A percentile compares a stretch with the other conserved stretches of the same genome.
Conservation (phyloP, 2,113 vertebrate species). For the Silurus meridionalis region DNA sequence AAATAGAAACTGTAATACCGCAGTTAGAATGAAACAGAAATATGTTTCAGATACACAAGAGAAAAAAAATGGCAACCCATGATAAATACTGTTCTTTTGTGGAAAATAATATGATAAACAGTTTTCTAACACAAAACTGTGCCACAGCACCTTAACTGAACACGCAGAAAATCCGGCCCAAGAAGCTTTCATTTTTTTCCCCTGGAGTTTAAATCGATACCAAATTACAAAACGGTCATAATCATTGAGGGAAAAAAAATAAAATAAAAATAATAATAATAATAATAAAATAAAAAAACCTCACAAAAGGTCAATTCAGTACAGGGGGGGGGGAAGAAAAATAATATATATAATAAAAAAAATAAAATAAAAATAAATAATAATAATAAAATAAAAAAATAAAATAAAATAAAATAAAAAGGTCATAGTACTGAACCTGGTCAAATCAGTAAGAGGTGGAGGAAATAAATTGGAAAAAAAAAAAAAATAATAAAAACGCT, state of each 20-base stretch:
- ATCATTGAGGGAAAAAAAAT: neutral
- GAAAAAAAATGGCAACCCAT: slow-evolving; percentile 36
- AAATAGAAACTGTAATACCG: slow-evolving; percentile 42
- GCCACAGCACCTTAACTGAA: slow-evolving; percentile 1
- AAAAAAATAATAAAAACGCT: slow-evolving; percentile 12
- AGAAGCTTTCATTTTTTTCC: neutral
- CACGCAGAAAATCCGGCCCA: slow-evolving; percentile 15
- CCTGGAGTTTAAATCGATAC: slow-evolving; percentile 16
- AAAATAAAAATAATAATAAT: no score
- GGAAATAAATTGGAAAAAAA: neutral
- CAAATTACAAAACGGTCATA: neutral
- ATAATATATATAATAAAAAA: neutral
- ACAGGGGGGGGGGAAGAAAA: no score
- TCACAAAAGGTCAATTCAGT: no score
- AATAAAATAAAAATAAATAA: no score
- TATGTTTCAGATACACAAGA: slow-evolving; percentile 48
- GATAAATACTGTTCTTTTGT: slow-evolving; percentile 23
- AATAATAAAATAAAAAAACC: neutral
- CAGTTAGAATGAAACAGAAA: slow-evolving; percentile 53
- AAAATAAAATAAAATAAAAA: slow-evolving; percentile 16
- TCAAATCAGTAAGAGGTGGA: slow-evolving; percentile 3
- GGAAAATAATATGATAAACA: neutral
- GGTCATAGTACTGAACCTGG: slow-evolving; percentile 41
- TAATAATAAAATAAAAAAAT: neutral
- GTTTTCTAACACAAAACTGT: neutral